phyloP scores from a whole-genome alignment of 1,140 invertebrate genomes.

The Medauroidea extradentata region DNA sequence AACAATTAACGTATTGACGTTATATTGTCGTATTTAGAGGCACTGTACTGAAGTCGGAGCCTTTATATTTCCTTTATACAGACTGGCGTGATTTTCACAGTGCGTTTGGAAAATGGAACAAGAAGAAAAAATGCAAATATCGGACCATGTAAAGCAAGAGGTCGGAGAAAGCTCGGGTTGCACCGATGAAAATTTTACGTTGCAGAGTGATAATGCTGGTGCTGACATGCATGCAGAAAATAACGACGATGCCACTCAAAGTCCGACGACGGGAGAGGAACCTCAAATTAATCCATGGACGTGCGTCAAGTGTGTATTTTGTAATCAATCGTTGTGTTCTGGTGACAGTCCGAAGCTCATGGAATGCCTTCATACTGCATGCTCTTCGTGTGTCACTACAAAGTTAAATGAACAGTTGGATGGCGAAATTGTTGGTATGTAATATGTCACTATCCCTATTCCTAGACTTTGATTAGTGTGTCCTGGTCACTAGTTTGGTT shows the following conservation, averaged over 20 bases:
- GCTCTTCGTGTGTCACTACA: slow-evolving; percentile 65
- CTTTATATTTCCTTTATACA: too few species aligned
- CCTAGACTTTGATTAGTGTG: too few species aligned
- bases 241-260: slow-evolving; percentile 5
- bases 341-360: slow-evolving; percentile 69
- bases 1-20: too few species aligned
- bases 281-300: slow-evolving; percentile 23
- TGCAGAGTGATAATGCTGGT: background rate
- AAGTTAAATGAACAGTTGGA: slow-evolving; percentile 59
- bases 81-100: too few species aligned
- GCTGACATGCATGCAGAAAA: background rate
- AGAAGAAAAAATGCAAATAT: too few species aligned
- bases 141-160: background rate
- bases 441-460: too few species aligned
- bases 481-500: too few species aligned
- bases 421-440: slow-evolving; percentile 35
- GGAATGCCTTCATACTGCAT: slow-evolving; percentile 81
- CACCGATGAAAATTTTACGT: background rate
- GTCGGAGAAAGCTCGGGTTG: slow-evolving; percentile 3
- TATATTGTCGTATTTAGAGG: too few species aligned
- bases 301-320: slow-evolving; percentile 60
- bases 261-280: slow-evolving; percentile 13
- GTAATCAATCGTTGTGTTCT: slow-evolving; percentile 54
- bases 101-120: too few species aligned
- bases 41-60: too few species aligned